phyloP scores from a whole-genome alignment of 2,113 vertebrate species.

The Chaetops frenatus region DNA sequence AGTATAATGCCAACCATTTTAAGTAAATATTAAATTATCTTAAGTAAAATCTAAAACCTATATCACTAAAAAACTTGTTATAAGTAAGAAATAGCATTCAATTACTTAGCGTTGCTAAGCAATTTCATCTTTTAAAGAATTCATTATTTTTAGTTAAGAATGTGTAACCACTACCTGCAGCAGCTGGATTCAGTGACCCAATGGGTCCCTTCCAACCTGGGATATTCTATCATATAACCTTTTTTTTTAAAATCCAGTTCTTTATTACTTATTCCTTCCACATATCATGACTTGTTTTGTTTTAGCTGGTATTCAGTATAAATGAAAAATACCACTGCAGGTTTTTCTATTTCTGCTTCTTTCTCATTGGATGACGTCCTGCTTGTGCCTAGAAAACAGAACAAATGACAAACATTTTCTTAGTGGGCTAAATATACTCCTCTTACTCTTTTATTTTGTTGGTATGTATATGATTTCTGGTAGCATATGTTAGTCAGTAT shows the following conservation, averaged over 20 bases:
- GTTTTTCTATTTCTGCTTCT: not conserved
- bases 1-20: not conserved
- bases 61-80: not conserved
- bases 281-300: not conserved
- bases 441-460: not conserved
- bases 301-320: not conserved
- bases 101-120: not conserved
- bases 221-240: not conserved
- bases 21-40: not conserved
- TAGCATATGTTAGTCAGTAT: not conserved
- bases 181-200: not conserved
- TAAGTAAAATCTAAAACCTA: not conserved
- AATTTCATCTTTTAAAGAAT: not conserved
- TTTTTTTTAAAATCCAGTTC: not conserved
- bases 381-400: not conserved
- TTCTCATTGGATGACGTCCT: not conserved
- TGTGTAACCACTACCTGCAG: not conserved
- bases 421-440: not conserved
- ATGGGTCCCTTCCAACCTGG: not conserved
- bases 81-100: not conserved
- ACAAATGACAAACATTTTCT: not conserved
- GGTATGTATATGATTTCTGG: not conserved
- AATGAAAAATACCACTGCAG: not conserved
- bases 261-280: not conserved
- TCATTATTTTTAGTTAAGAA: not conserved